phyloP scores from a whole-genome alignment of 2,797 vertebrate genomes.

The Cygnus olor region DNA sequence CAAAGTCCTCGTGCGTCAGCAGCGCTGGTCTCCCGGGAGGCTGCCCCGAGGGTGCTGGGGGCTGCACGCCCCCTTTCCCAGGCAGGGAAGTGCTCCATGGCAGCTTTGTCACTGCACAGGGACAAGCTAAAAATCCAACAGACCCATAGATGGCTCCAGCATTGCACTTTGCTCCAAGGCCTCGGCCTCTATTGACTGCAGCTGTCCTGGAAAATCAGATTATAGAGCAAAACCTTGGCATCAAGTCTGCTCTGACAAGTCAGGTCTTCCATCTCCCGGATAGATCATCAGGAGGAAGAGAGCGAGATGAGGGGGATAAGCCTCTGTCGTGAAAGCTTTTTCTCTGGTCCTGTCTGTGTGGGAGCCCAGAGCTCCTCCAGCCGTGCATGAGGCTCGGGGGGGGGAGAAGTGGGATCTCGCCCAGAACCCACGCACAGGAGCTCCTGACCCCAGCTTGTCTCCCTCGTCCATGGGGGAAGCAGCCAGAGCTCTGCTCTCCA shows the following conservation, averaged over 20 bases:
- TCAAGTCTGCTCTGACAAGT: neutral
- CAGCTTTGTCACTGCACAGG: rapidly evolving
- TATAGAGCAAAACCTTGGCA: neutral
- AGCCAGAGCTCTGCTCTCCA: neutral
- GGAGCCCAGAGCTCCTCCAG: neutral
- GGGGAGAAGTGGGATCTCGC: neutral
- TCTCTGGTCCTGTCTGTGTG: neutral
- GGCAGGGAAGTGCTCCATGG: neutral
- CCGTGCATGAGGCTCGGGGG: rapidly evolving
- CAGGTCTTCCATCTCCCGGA: neutral
- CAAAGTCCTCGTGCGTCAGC: neutral
- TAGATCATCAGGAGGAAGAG: neutral
- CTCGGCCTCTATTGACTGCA: neutral
- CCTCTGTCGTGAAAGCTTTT: neutral
- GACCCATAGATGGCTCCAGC: neutral
- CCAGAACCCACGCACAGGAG: rapidly evolving
- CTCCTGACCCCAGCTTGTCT: neutral
- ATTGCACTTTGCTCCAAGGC: neutral
- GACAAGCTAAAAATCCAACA: neutral
- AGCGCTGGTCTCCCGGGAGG: rapidly evolving
- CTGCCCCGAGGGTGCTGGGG: rapidly evolving
- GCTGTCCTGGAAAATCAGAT: conserved; percentile 43
- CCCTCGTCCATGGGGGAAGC: neutral
- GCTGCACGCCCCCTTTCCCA: rapidly evolving
- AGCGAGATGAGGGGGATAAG: neutral